Evolutionary conservation across 2,888 invertebrate species (phyloP), one percentile per base, ranked within the genome.

Genomic region (Fabriciana adippe): DNA sequence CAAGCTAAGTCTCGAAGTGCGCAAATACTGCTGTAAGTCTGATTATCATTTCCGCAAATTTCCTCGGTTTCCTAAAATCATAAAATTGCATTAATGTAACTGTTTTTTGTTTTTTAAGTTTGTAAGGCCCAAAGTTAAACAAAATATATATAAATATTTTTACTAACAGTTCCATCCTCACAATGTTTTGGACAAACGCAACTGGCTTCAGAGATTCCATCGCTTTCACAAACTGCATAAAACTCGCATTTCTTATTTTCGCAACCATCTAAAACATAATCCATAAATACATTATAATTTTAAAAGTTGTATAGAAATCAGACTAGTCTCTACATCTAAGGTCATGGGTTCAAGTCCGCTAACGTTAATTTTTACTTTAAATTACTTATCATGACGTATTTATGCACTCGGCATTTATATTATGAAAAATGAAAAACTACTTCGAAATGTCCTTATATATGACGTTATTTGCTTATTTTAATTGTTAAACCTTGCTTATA

Each of bases 21-120:
- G 87, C 98, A 98, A 80, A 97, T 96, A 86, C 95, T 97, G 80
- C 94, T 94, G 89, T 98, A 97, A 1, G 97, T 97, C 78, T 95
- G 94, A 64, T 97, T 97, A 87, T 98, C 97, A 77, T 96, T 96
- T 56, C 97, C 97, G 84, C 98, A 98, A 62, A 97, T 96, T 76
- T 95, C 94, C 74, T 95, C 94, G 15, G 93, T 92, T 80, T 93
- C 93, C 93, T 90, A 66, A 14, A 70, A 77, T 50, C 45, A 26
- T 15, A 53, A 51, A 21, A 57, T 47, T 51, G 41, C 18, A 48
- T 56, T 66, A 55, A 66, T 81, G 89, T 86, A 71, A 93, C 92
- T 59, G 92, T 93, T 72, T 92, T 92, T 74, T n/a, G n/a, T n/a
- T n/a, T 93, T 92, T 76, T 92, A 91, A 74, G 94, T 94, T 72